A percentile compares a stretch with the other conserved stretches of the same genome.
phyloP scores from a whole-genome alignment of 2,113 vertebrate genomes.

The Coturnix japonica region DNA sequence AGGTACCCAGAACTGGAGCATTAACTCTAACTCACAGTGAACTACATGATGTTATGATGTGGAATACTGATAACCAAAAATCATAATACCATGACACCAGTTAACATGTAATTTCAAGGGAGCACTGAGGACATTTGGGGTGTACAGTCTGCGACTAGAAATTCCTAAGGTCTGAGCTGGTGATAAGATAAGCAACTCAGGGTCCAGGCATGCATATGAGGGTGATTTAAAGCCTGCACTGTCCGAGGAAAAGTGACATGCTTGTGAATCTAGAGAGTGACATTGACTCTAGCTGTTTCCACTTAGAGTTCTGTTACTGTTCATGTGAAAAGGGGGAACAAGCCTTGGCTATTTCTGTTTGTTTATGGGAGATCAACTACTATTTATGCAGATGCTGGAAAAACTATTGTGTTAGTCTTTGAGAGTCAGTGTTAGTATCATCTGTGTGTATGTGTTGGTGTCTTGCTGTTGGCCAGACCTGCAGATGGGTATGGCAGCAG shows the following conservation, averaged over 20 bases:
- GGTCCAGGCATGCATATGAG: neutral
- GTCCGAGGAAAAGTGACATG: fast-evolving
- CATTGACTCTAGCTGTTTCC: neutral
- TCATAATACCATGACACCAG: too few species aligned
- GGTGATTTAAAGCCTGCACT: neutral
- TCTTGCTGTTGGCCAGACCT: neutral
- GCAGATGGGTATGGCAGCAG: neutral
- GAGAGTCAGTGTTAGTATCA: fast-evolving
- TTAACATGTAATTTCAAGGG: neutral
- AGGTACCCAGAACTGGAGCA: too few species aligned
- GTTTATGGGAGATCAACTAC: neutral
- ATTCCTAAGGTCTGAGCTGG: neutral
- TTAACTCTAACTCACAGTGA: too few species aligned
- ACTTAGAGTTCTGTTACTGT: neutral
- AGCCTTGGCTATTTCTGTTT: neutral
- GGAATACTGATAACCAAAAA: too few species aligned
- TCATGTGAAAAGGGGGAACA: neutral
- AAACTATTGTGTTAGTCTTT: neutral
- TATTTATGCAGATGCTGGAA: neutral
- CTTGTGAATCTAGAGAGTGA: neutral
- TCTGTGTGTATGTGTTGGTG: fast-evolving
- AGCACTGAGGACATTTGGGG: fast-evolving
- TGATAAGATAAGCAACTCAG: neutral
- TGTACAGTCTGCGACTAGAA: neutral
- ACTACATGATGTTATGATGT: too few species aligned